A percentile compares a stretch with the other conserved stretches of the same genome.
These are phyloP conservation scores for Nicator chloris DNA, from an alignment of 2,113 vertebrate species.

Conservation along the genomic window DNA sequence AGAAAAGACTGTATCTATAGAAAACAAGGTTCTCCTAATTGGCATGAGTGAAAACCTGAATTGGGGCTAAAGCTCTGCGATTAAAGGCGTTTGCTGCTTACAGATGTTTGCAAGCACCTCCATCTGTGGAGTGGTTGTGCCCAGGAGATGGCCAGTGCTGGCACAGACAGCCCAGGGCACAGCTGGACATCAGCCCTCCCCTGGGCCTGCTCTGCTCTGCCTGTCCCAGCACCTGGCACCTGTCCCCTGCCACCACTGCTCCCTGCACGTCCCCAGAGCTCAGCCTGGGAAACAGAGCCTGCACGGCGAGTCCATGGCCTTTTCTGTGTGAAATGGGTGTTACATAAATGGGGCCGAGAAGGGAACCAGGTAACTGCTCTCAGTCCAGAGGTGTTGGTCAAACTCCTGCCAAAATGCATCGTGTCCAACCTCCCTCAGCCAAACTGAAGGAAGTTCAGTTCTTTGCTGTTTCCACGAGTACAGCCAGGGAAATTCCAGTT, in stretches of 20 bases:
- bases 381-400: neutral
- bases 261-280: fast-evolving
- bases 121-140: too few relatives aligned
- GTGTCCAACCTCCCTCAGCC: too few relatives aligned
- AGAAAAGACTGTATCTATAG: constrained; percentile 23
- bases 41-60: neutral
- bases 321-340: neutral
- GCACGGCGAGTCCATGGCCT: fast-evolving
- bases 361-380: neutral
- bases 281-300: neutral
- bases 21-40: constrained; percentile 52
- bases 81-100: neutral
- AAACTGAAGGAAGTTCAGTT: too few relatives aligned
- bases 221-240: fast-evolving
- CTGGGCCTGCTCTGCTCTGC: fast-evolving
- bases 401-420: neutral
- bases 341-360: neutral
- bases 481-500: neutral
- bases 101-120: neutral
- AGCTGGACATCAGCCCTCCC: neutral
- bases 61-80: neutral
- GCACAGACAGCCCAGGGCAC: fast-evolving
- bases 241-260: fast-evolving
- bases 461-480: neutral
- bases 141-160: too few relatives aligned